These are phyloP conservation scores for Azemiops feae DNA, from an alignment of 2,113 vertebrate species.

Conservation along the genomic window DNA sequence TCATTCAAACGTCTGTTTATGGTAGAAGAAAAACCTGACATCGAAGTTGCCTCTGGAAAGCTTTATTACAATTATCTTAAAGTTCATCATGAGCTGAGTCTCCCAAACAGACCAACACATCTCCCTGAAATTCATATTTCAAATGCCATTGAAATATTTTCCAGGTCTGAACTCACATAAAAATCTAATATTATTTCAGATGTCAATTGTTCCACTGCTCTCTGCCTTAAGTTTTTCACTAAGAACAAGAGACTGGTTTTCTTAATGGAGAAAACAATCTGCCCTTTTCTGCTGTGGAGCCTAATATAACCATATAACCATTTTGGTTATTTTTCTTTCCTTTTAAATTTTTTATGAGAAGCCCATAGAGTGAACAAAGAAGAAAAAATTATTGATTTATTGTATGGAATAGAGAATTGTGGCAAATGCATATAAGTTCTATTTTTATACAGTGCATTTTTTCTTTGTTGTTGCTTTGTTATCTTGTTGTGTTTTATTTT, in stretches of 20 bases:
- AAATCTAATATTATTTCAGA: neutral
- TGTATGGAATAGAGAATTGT: neutral
- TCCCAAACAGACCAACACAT: neutral
- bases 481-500: neutral
- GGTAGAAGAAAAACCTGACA: slow-evolving; percentile 15
- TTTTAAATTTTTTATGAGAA: neutral
- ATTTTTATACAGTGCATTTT: neutral
- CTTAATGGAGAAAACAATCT: neutral
- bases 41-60: neutral
- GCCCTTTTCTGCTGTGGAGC: neutral
- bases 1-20: slow-evolving; percentile 29
- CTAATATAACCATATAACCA: neutral
- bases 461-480: neutral
- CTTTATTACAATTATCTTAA: neutral
- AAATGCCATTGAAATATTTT: neutral
- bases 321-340: neutral
- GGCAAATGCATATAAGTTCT: neutral
- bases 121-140: neutral
- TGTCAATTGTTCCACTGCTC: neutral
- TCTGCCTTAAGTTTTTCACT: neutral
- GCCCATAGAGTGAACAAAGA: neutral
- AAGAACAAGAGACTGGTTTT: neutral
- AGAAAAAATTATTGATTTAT: neutral
- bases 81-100: neutral
- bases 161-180: neutral